Percentiles rank a stretch among this genome's conserved stretches.
phyloP scores from a whole-genome alignment of 2,113 vertebrate genomes.

The Callorhinus ursinus region DNA sequence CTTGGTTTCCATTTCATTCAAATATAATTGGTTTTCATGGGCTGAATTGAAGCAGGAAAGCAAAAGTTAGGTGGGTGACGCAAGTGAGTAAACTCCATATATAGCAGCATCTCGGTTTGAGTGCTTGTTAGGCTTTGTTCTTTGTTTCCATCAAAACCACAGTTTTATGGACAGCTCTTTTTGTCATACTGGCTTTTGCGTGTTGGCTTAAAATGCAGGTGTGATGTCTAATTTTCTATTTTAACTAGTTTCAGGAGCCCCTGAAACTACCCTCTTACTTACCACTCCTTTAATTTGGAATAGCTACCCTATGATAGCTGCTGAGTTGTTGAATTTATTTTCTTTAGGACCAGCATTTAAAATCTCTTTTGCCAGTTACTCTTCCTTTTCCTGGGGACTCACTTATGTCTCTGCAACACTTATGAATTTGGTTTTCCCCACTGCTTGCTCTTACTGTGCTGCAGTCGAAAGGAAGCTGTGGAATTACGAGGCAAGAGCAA shows the following conservation, averaged over 20 bases:
- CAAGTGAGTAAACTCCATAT: not conserved
- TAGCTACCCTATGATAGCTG: not conserved
- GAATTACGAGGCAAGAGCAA: not conserved
- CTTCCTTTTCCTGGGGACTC: not conserved
- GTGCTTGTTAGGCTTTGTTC: not conserved
- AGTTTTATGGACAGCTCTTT: not conserved
- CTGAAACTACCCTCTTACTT: not conserved
- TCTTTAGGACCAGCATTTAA: slow-evolving; percentile 21
- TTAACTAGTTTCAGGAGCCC: not conserved
- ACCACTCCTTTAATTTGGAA: not conserved
- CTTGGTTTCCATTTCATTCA: slow-evolving; percentile 63
- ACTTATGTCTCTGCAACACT: not conserved
- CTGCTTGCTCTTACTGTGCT: not conserved
- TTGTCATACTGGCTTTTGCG: not conserved
- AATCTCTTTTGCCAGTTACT: not conserved
- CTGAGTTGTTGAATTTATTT: slow-evolving; percentile 30
- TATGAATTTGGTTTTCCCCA: not conserved
- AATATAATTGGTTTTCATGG: slow-evolving; percentile 62
- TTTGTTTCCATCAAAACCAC: not conserved
- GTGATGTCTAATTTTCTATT: not conserved
- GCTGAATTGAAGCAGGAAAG: slow-evolving; percentile 46
- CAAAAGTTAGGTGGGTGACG: slow-evolving; percentile 15
- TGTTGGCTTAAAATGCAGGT: slow-evolving; percentile 7
- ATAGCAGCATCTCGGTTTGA: not conserved
- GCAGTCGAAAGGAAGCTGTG: not conserved